A percentile compares a stretch with the other conserved stretches of the same genome.
Conservation (phyloP, 2,113 vertebrate species). For the Pterocles orientalis region DNA sequence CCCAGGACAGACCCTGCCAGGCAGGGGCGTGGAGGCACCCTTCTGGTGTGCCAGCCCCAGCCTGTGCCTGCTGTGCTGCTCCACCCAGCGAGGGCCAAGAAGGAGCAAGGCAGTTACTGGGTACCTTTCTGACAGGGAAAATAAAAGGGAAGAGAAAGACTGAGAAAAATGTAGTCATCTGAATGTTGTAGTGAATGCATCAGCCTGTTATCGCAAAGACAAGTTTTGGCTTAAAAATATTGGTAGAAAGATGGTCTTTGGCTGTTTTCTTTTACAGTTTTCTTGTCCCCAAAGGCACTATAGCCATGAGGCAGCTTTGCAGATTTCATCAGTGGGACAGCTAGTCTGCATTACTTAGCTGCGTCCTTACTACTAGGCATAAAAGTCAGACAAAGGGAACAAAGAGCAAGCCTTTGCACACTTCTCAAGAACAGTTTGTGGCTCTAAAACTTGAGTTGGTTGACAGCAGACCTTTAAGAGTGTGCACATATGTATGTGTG, state of each 20-base stretch:
- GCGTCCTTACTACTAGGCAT: background rate
- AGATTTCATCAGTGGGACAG: background rate
- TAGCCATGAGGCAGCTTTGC: background rate
- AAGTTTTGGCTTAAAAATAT: background rate
- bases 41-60: background rate
- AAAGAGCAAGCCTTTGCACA: background rate
- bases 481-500: background rate
- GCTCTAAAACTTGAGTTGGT: background rate
- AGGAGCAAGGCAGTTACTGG: background rate
- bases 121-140: background rate
- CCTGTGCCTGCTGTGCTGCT: background rate
- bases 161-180: background rate
- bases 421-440: background rate
- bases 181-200: background rate
- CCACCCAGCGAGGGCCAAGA: background rate
- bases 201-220: background rate
- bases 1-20: background rate
- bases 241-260: background rate
- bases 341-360: slow-evolving; percentile 19
- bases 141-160: background rate
- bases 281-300: background rate
- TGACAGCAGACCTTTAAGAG: background rate
- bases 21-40: background rate
- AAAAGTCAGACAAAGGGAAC: background rate
- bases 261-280: background rate